Base-by-base conservation (phyloP, 2,888 invertebrate genomes). In the Lobophora halterata region DNA sequence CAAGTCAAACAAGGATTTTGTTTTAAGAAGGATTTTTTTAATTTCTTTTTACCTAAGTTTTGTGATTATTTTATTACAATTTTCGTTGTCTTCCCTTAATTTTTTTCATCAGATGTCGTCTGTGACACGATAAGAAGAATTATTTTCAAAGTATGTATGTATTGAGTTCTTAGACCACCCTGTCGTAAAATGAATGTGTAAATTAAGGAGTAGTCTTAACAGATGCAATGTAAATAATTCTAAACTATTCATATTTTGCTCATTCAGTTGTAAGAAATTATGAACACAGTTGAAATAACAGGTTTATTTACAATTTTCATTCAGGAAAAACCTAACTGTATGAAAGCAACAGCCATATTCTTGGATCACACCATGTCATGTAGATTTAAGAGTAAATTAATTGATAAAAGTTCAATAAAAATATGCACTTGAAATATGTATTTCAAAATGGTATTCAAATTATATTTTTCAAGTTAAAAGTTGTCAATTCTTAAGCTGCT, bases 401-500 rank as follows among this genome's bases (percentile, higher is more conserved):
- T 28, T 23, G 30, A 38, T 3, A 23, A 36, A n/a, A 21, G 7
- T 3, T n/a, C 8, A 11, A 8, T 25, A 4, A 21, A 36, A 18
- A 14, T 13, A 25, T 13, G 6, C 8, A 40, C 13, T 32, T 19
- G 16, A 40, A 18, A n/a, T 17, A 28, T 14, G 29, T 20, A 13
- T 14, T 48, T 46, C 34, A 44, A 48, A 48, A 47, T 43, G 35
- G 10, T 43, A 46, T 43, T 43, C 52, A 57, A 52, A 55, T 44
- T 40, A 44, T 49, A 46, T 51, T 47, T 53, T 52, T 44, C 27
- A 31, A 42, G 33, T 35, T 46, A 14, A 50, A 61, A 61, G 57
- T 65, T 76, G 85, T 83, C 85, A 85, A 85, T 85, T 85, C 64
- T 65, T 66, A 58, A 77, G 80, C 69, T 79, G 81, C 71, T 79